Percentiles rank a stretch among this genome's conserved stretches.
phyloP scores from a whole-genome alignment of 1,140 invertebrate species.

The Nilaparvata lugens region DNA sequence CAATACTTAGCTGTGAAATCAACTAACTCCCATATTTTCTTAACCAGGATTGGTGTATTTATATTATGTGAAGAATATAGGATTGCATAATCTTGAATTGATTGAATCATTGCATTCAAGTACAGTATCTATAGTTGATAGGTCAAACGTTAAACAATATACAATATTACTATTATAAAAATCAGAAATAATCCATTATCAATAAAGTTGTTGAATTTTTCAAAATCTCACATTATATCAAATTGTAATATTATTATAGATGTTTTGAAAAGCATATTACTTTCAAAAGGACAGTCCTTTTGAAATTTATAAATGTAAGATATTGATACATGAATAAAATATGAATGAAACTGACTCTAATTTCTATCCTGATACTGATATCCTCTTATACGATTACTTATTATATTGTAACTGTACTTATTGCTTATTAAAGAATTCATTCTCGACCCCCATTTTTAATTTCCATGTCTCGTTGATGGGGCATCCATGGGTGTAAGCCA shows the following conservation, averaged over 20 bases:
- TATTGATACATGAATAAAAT: constrained; percentile 1
- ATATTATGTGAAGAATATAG: neutral
- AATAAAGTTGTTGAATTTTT: neutral
- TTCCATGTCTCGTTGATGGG: too few species aligned
- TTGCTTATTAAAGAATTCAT: too few species aligned
- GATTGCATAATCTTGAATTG: neutral
- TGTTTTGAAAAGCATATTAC: neutral
- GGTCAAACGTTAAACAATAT: neutral
- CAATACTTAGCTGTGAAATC: constrained; percentile 2
- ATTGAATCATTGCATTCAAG: neutral
- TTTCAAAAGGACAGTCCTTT: constrained; percentile 2
- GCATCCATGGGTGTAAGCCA: too few species aligned
- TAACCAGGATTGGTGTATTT: neutral
- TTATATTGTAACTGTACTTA: too few species aligned
- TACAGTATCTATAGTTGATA: neutral
- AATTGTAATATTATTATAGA: too few species aligned
- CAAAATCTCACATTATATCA: neutral
- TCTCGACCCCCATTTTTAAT: too few species aligned
- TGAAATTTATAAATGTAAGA: neutral
- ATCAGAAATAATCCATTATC: neutral
- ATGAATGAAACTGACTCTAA: too few species aligned
- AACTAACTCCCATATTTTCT: neutral
- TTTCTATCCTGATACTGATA: too few species aligned
- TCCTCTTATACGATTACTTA: too few species aligned
- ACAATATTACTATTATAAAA: neutral